A percentile compares a stretch with the other conserved stretches of the same genome.
phyloP scores from a whole-genome alignment of 2,888 invertebrate species.

The Agonopterix subpropinquella region DNA sequence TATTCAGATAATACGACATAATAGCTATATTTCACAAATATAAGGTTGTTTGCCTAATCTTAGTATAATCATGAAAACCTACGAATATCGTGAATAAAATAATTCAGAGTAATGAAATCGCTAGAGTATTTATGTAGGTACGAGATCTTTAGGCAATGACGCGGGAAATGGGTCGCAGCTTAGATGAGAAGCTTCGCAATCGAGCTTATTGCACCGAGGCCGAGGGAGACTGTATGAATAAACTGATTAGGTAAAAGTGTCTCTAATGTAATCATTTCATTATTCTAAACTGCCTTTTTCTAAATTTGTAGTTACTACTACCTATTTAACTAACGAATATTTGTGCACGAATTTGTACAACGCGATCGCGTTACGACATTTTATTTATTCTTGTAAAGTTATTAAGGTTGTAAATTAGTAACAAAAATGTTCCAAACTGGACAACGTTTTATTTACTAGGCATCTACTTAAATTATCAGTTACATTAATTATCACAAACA shows the following conservation, averaged over 20 bases:
- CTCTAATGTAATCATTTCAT: constrained; percentile 5
- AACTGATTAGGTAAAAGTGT: constrained; percentile 8
- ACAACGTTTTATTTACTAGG: too few species aligned
- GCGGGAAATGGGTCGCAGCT: constrained; percentile 21
- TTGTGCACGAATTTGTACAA: too few species aligned
- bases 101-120: constrained; percentile 18
- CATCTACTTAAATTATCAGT: too few species aligned
- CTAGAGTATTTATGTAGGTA: constrained; percentile 11
- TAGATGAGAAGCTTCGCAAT: constrained; percentile 14
- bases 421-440: too few species aligned
- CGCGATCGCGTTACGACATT: too few species aligned
- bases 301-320: too few species aligned
- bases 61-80: constrained; percentile 8
- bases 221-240: constrained; percentile 6
- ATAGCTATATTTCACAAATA: neutral
- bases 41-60: constrained; percentile 4
- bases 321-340: too few species aligned
- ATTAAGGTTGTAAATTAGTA: too few species aligned
- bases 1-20: neutral
- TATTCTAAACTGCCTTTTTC: neutral
- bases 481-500: too few species aligned
- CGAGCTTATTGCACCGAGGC: constrained; percentile 24
- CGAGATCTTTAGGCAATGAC: constrained; percentile 19
- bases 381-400: too few species aligned
- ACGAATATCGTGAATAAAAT: constrained; percentile 7